Base-by-base conservation (phyloP, 2,113 vertebrate genomes). In the Mola mola region DNA sequence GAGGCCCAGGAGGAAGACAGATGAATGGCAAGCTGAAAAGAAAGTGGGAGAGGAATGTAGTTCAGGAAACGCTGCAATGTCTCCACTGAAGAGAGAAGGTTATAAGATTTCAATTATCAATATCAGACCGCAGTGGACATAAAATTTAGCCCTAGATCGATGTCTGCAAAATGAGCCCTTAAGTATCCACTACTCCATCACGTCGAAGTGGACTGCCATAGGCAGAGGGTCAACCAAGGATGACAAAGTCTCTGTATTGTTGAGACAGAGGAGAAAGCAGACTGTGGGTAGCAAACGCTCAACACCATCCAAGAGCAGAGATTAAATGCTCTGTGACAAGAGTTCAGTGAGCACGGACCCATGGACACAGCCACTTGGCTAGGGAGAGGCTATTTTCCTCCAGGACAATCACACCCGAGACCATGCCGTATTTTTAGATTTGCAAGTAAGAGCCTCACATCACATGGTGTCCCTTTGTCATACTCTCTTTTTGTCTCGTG, bases 351-450 rank as follows among this genome's bases (percentile, higher is more conserved):
- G 70, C 28, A 31, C 31, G 55, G 52, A 57, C 55, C 68, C 15
- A 8, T 24, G 50, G 70, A 76, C 37, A 21, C 25, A 70, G 66
- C 16, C 63, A 67, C 37, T 72, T 56, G 58, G 64, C 58, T 25
- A 2, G 15, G 49, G 76, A 66, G 62, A 71, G 55, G 64, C 40
- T 22, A 61, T 81, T 81, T 67, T 62, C 65, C 77, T 78, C 62
- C 65, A 29, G 48, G 47, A 81, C 49, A 60, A 66, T 83, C 60
- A 67, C 73, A 46, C 48, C 1, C 52, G 66, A 75, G 66, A 66
- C n/a, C 53, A 19, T 34, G 34, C 33, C 22, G 60, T 88, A 86
- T 89, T 86, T 86, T 84, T 89, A 89, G 83, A 59, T 37, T 60
- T 34, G 60, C 52, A 58, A 72, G 48, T 38, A 55, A 72, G 60